These are phyloP conservation scores for Nycticryphes semicollaris DNA, from an alignment of 2,113 vertebrate genomes.

Conservation along the genomic window DNA sequence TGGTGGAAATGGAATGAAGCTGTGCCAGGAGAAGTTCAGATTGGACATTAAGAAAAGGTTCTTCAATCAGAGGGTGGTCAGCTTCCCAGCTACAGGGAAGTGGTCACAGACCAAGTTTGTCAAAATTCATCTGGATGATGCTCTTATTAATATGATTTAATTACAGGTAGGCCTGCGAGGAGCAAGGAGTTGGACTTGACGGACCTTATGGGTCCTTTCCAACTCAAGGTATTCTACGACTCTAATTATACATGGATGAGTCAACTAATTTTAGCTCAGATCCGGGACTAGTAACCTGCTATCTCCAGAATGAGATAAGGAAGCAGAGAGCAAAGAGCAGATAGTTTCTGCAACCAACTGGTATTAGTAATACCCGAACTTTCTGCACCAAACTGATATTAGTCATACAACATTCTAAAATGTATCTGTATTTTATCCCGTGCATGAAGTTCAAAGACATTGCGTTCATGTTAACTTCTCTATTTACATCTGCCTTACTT, in stretches of 20 bases:
- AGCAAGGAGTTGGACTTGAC: not conserved
- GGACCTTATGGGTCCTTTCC: not conserved
- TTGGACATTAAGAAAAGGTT: not conserved
- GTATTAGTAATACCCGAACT: not conserved
- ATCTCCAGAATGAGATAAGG: not conserved
- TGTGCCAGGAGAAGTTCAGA: not conserved
- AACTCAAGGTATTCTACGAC: not conserved
- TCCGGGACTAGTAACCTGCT: not conserved
- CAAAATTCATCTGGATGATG: not conserved
- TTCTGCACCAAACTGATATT: not conserved
- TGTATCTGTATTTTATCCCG: not conserved
- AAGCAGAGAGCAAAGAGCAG: not conserved
- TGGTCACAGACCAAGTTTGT: accelerated
- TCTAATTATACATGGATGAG: not conserved
- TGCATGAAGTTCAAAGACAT: not conserved
- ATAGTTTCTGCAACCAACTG: not conserved
- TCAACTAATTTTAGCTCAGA: not conserved
- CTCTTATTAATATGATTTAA: not conserved
- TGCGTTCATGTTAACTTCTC: not conserved
- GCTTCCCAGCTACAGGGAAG: not conserved
- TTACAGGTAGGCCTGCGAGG: not conserved
- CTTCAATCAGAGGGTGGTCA: not conserved
- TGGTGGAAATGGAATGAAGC: not conserved
- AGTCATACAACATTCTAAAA: not conserved
- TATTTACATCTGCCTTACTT: not conserved